These are phyloP conservation scores for Caenorhabditis drosophilae DNA, from an alignment of 2,888 invertebrate species.

Conservation along the genomic window DNA sequence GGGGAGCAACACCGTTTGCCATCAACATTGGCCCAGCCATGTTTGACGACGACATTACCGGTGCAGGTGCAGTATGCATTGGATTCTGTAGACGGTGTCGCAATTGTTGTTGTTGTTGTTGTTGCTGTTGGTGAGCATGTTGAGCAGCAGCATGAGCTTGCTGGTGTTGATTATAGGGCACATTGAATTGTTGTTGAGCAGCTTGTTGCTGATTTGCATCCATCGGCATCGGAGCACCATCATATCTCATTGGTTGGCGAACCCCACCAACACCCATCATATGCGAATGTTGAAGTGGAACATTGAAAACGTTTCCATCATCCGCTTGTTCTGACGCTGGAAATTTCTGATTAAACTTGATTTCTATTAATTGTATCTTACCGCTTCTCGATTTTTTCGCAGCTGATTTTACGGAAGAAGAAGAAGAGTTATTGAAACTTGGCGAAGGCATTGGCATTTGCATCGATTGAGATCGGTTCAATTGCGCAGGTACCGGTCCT, in stretches of 20 bases:
- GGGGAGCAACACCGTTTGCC: too few species aligned
- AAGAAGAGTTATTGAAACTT: neutral
- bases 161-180: too few species aligned
- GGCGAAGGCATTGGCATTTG: neutral
- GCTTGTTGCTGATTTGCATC: too few species aligned
- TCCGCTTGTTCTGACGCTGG: neutral
- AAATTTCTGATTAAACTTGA: neutral
- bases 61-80: neutral
- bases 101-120: neutral
- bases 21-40: too few species aligned
- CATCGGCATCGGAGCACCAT: neutral
- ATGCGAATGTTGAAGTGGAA: neutral
- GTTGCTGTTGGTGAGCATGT: neutral
- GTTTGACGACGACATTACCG: too few species aligned
- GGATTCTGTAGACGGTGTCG: neutral
- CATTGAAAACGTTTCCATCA: neutral
- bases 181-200: too few species aligned
- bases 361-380: neutral
- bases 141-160: neutral
- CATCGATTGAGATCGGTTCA: constrained; percentile 10
- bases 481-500: neutral
- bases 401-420: constrained; percentile 1
- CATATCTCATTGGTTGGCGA: neutral
- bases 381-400: constrained; percentile 7
- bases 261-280: neutral